These are phyloP conservation scores for Anguilla megastoma DNA, from an alignment of 2,797 vertebrate genomes.

Conservation along the genomic window DNA sequence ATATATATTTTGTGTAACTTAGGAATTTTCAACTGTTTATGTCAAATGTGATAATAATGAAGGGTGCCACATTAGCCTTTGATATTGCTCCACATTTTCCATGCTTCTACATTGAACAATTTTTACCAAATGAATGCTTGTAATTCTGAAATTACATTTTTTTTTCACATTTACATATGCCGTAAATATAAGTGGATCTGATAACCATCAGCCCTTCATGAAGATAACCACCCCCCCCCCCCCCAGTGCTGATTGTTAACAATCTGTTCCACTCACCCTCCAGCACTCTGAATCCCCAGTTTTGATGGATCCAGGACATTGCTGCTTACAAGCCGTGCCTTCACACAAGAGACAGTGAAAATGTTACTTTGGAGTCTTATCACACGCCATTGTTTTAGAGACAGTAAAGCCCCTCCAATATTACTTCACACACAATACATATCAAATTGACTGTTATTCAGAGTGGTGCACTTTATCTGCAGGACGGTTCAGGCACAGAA, in stretches of 20 bases:
- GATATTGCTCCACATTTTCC: not conserved
- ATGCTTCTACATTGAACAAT: not conserved
- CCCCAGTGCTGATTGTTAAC: not conserved
- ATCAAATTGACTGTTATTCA: slow-evolving; percentile 33
- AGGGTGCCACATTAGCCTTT: not conserved
- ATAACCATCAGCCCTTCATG: not conserved
- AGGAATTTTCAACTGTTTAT: not conserved
- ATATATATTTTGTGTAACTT: not conserved
- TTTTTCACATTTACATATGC: not conserved
- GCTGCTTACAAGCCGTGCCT: slow-evolving; percentile 76
- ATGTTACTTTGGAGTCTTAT: slow-evolving; percentile 34
- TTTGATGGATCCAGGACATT: slow-evolving; percentile 82
- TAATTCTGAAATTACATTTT: not conserved
- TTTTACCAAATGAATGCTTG: not conserved
- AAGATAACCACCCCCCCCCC: not conserved
- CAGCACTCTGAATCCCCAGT: slow-evolving; percentile 81
- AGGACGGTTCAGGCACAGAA: slow-evolving; percentile 74
- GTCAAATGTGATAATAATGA: not conserved
- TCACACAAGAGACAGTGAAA: slow-evolving; percentile 58
- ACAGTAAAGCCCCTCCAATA: not conserved
- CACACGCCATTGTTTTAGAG: not conserved
- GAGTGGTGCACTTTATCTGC: slow-evolving; percentile 66
- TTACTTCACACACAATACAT: slow-evolving; percentile 27
- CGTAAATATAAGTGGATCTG: not conserved
- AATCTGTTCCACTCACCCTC: slow-evolving; percentile 79